Base-by-base conservation (phyloP, 2,113 vertebrate species). In the Xyrauchen texanus region DNA sequence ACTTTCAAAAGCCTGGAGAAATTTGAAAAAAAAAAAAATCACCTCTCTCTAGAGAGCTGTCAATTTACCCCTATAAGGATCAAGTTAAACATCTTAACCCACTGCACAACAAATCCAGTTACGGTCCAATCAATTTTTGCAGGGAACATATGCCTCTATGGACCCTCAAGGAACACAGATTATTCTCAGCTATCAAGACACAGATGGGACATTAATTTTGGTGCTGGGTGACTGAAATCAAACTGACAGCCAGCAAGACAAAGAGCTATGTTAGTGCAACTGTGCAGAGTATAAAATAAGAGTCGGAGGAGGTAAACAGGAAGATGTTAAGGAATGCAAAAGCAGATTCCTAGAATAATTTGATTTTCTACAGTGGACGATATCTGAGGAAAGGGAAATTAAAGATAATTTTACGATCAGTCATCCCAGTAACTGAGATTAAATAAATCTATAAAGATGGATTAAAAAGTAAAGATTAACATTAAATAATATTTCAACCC, bases 1-100 rank as follows among this genome's bases (percentile, higher is more conserved):
- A 74, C 79, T 77, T 52, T 1, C 21, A 74, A 55, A 57, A 88
- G 84, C 89, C 88, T 92, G 93, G 94, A 92, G 90, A 89, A 89
- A 88, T 90, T 86, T 86, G 86, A 84, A 52, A n/a, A 58, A 57
- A 5, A 84, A 52, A n/a, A 58, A 57, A 5, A 2, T 10, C 21
- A 34, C 21, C 21, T 34, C 21, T 34, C 21, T 34, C 21, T 34
- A 34, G 21, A 34, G 21, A 34, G 21, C 21, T 1, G 21, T 34
- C 21, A 34, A 34, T 34, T 34, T 34, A 3, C 3, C 21, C 21
- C 21, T 34, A 34, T 34, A 34, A 3, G 34, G n/a, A 2, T 49
- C 84, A 79, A 63, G 86, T 49, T 49, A 49, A 49, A 49, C 21
- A 1, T 7, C 93, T 95, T 94, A 92, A 92, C 90, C 76, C 13